These are phyloP conservation scores for Drosophila tani DNA, from an alignment of 1,140 invertebrate genomes.

Conservation along the genomic window DNA sequence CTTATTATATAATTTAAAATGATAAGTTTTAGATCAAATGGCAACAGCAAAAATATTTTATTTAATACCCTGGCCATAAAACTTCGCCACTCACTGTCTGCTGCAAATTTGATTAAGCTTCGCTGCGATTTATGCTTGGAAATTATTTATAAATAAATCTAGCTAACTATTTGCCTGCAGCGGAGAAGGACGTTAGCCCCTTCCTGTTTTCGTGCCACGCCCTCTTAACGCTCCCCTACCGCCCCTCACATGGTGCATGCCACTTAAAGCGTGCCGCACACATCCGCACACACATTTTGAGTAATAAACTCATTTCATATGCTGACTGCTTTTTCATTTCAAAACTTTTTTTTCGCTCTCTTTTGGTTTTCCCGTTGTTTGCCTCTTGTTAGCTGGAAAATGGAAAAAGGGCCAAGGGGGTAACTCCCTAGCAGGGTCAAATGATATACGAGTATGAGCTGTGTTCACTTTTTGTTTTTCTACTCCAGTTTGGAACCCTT, in stretches of 20 bases:
- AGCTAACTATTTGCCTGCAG: constrained; percentile 67
- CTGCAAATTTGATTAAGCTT: constrained; percentile 71
- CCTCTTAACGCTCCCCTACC: not conserved
- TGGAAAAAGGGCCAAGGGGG: constrained; percentile 22
- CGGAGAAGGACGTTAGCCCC: constrained; percentile 45
- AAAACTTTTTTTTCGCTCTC: constrained; percentile 65
- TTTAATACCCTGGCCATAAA: not conserved
- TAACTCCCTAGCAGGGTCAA: constrained; percentile 47
- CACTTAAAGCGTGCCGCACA: constrained; percentile 70
- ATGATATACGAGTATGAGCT: constrained; percentile 75
- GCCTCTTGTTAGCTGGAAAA: constrained; percentile 71
- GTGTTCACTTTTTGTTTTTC: constrained; percentile 33
- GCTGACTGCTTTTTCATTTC: constrained; percentile 83
- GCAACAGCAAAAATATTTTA: not conserved
- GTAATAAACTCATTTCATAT: constrained; percentile 84
- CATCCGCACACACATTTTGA: constrained; percentile 64
- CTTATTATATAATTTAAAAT: too few relatives aligned
- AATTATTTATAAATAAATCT: constrained; percentile 80
- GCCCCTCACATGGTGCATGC: constrained; percentile 51
- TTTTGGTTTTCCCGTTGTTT: constrained; percentile 53
- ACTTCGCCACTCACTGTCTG: constrained; percentile 20
- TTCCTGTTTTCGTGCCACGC: constrained; percentile 34
- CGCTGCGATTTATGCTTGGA: constrained; percentile 59
- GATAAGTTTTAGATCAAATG: not conserved
- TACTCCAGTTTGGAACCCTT: constrained; percentile 26